Base-by-base conservation (phyloP, 2,888 invertebrate species). In the Napeogenes sylphis region DNA sequence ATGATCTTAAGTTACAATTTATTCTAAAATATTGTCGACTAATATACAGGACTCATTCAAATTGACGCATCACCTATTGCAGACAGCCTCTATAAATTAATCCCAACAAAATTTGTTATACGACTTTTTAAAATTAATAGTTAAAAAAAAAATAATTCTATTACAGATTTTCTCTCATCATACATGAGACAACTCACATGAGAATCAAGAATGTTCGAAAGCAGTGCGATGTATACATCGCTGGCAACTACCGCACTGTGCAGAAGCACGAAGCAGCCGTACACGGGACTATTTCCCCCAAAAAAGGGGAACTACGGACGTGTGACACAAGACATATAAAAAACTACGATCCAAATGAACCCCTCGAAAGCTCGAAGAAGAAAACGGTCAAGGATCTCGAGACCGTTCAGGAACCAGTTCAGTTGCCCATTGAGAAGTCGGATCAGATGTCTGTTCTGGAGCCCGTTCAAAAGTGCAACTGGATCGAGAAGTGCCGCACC, bases 201-300 rank as follows among this genome's bases (percentile, higher is more conserved):
- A 56, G 42, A 10, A 58, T 70, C 10, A 47, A 33, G 13, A 63
- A 58, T 30, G 45, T 45, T 0, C 45, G 38, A 30, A 21, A 30
- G n/a, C 13, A n/a, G 6, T 73, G 73, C 51, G 71, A 73, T 14
- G 62, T 56, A 46, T 71, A 66, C 35, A 68, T 64, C 6, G 42
- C 21, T 3, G 42, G 56, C 3, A 45, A 64, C 5, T 66, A 68
- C 6, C 56, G 46, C 0, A 45, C 63, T 0, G 10, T 21, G 4
- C 2, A 45, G 0, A 61, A 60, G 14, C 30, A 51, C 12, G 30
- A 30, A 3, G 30, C 30, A 8, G n/a, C 30, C 4, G 8, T 10
- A 2, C 51, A 51, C 51, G n/a, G 10, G 10, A 51, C 10, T 6
- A 8, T 21, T 8, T 12, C 10, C 51, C 5, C 45, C 10, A 54